Conservation (phyloP, 2,797 vertebrate species). For the Squalus acanthias region DNA sequence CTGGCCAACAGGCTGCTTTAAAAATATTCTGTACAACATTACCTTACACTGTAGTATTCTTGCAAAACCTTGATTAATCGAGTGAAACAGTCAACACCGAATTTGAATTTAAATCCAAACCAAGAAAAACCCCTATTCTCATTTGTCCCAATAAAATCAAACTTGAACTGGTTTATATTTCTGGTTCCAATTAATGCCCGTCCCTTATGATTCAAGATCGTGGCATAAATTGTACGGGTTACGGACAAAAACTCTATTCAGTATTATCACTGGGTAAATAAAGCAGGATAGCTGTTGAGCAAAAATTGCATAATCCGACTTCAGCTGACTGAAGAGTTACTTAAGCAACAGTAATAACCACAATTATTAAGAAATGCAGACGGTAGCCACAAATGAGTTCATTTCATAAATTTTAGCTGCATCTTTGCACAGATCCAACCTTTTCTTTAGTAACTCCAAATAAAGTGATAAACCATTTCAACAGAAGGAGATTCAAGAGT, state of each 20-base stretch:
- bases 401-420: background rate
- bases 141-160: background rate
- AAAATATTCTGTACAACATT: background rate
- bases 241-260: background rate
- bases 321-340: background rate
- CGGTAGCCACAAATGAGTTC: background rate
- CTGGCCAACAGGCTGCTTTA: background rate
- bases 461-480: background rate
- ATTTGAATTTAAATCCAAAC: background rate
- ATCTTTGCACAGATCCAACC: background rate
- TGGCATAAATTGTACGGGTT: background rate
- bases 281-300: background rate
- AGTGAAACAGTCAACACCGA: background rate
- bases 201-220: background rate
- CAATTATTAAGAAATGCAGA: background rate
- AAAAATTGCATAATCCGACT: background rate
- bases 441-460: background rate
- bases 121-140: background rate
- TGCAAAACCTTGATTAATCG: background rate
- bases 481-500: background rate
- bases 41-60: background rate
- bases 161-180: background rate
- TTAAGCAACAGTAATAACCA: background rate
- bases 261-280: background rate
- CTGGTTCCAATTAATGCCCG: background rate